Conservation (phyloP, 2,888 invertebrate species). For the Aphrophora alni region DNA sequence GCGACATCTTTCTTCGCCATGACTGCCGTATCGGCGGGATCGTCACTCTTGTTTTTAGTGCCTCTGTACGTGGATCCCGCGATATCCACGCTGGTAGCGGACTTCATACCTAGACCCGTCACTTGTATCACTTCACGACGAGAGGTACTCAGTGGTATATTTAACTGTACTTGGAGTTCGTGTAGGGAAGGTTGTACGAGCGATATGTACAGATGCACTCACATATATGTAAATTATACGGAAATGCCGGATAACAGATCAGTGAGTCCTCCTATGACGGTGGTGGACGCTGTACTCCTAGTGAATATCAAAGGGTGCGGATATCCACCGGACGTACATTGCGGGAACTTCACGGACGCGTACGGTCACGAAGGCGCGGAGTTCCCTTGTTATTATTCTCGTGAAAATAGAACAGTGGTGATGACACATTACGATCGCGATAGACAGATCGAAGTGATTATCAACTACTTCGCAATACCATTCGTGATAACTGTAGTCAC, state of each 20-base stretch:
- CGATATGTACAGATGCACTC: slow-evolving; percentile 74
- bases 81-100: slow-evolving; percentile 65
- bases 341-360: slow-evolving; percentile 74
- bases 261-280: slow-evolving; percentile 46
- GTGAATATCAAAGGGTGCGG: slow-evolving; percentile 87
- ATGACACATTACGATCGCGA: slow-evolving; percentile 83
- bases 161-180: slow-evolving; percentile 81
- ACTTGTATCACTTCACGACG: slow-evolving; percentile 74
- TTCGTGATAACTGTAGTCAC: slow-evolving; percentile 84
- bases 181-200: slow-evolving; percentile 83
- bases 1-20: slow-evolving; percentile 73
- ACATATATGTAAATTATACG: slow-evolving; percentile 64
- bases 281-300: slow-evolving; percentile 69
- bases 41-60: slow-evolving; percentile 74
- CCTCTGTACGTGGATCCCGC: slow-evolving; percentile 75
- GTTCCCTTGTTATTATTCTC: slow-evolving; percentile 73
- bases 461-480: slow-evolving; percentile 83
- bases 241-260: slow-evolving; percentile 45
- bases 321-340: slow-evolving; percentile 78
- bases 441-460: slow-evolving; percentile 81
- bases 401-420: slow-evolving; percentile 81
- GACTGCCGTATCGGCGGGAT: slow-evolving; percentile 74
- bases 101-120: slow-evolving; percentile 76
- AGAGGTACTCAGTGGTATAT: slow-evolving; percentile 74
- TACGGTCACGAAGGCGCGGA: slow-evolving; percentile 72